These are phyloP conservation scores for Oreochromis spilurus DNA, from an alignment of 2,113 vertebrate species.

Conservation along the genomic window DNA sequence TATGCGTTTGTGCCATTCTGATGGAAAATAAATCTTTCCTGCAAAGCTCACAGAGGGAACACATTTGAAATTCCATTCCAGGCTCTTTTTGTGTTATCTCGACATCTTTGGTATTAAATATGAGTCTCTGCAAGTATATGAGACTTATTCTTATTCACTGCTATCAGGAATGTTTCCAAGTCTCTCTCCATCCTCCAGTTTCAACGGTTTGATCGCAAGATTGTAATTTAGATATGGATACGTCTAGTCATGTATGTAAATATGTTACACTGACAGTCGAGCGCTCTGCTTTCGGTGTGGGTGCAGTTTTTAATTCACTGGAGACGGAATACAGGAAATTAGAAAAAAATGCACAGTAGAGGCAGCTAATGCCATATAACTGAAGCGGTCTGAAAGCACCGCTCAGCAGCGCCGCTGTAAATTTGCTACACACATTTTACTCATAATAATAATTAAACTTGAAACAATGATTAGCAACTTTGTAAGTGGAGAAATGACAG, in stretches of 20 bases:
- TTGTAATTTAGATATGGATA: not conserved
- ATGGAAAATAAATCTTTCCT: not conserved
- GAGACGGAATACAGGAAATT: not conserved
- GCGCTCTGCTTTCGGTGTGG: not conserved
- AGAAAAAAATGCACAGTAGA: not conserved
- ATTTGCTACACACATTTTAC: not conserved
- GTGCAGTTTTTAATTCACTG: not conserved
- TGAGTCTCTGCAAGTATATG: not conserved
- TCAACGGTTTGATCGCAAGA: not conserved
- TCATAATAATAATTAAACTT: rapidly evolving
- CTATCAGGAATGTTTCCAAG: not conserved
- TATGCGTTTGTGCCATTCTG: not conserved
- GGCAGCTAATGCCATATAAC: not conserved
- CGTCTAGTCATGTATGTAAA: not conserved
- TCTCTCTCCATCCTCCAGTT: not conserved
- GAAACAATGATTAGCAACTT: not conserved
- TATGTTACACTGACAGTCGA: not conserved
- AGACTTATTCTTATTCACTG: not conserved
- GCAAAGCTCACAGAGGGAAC: not conserved
- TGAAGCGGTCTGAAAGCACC: not conserved
- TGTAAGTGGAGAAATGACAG: not conserved
- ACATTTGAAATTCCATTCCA: not conserved
- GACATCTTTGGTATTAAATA: not conserved
- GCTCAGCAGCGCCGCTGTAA: not conserved
- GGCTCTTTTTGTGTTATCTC: not conserved